Percentiles rank a stretch among this genome's conserved stretches.
Evolutionary conservation across 2,113 vertebrate species (phyloP).

Genomic region (Regulus satrapa): DNA sequence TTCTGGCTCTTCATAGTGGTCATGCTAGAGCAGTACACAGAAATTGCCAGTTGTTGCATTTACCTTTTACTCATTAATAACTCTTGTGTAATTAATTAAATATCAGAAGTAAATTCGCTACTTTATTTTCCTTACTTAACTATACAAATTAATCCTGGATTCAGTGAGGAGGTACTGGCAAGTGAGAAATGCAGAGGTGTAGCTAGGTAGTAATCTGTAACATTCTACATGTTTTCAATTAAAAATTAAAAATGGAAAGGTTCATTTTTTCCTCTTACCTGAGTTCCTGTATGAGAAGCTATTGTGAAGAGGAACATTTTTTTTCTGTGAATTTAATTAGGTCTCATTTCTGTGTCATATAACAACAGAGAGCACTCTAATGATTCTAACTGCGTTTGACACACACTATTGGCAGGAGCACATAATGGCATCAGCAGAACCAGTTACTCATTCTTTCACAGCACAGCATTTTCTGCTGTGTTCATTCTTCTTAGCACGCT

Average conservation of each 20-base stretch:
- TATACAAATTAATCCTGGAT: neutral
- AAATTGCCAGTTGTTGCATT: neutral
- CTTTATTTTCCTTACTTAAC: neutral
- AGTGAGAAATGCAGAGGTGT: neutral
- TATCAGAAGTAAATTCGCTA: neutral
- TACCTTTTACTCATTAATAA: neutral
- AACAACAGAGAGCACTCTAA: neutral
- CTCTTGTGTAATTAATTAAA: neutral
- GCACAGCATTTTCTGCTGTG: neutral
- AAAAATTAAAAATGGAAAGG: neutral
- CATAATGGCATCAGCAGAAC: neutral
- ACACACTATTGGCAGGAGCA: neutral
- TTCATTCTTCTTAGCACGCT: neutral
- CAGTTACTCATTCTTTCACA: neutral
- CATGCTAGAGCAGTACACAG: neutral
- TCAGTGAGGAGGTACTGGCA: neutral
- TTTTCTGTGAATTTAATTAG: neutral
- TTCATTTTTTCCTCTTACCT: neutral
- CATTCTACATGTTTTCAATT: neutral
- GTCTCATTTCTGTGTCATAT: neutral
- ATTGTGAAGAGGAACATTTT: neutral
- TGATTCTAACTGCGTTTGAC: neutral
- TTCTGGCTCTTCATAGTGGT: neutral
- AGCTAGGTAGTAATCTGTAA: neutral
- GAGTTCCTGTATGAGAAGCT: neutral